phyloP scores from a whole-genome alignment of 2,888 invertebrate genomes.

The Orchesella flavescens region DNA sequence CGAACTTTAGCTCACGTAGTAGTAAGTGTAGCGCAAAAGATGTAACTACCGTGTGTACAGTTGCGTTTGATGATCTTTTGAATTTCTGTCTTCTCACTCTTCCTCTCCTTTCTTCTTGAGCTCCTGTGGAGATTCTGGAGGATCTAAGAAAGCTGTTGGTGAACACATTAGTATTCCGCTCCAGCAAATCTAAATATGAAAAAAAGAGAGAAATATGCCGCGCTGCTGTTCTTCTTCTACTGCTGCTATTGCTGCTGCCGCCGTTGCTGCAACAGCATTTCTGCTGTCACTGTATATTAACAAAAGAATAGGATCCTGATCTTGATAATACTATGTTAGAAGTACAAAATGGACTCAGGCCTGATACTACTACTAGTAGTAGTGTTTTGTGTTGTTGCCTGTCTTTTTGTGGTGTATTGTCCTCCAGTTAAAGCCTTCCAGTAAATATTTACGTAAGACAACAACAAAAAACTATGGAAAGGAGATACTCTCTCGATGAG shows the following conservation, averaged over 20 bases:
- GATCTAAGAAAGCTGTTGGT: conserved; percentile 10
- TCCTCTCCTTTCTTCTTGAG: neutral
- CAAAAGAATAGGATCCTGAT: conserved; percentile 43
- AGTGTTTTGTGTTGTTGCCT: neutral
- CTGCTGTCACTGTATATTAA: conserved; percentile 54
- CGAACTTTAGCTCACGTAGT: no score
- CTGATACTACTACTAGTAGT: neutral
- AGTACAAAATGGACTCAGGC: neutral
- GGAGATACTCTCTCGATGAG: neutral
- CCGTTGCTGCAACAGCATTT: conserved; percentile 8
- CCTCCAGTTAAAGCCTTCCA: conserved; percentile 44
- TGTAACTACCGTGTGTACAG: neutral
- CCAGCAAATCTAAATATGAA: conserved; percentile 43
- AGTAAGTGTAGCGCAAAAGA: no score
- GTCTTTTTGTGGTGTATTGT: conserved; percentile 37
- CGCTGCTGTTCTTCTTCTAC: conserved; percentile 32
- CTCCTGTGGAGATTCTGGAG: conserved; percentile 24
- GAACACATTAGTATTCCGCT: conserved; percentile 55
- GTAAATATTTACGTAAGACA: conserved; percentile 57
- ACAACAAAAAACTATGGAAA: conserved; percentile 8
- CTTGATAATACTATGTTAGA: conserved; percentile 38
- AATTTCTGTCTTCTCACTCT: neutral
- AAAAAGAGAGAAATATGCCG: conserved; percentile 31
- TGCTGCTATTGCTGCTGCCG: conserved; percentile 31
- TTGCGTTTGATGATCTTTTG: conserved; percentile 8